Evolutionary conservation across 2,113 vertebrate genomes (phyloP).

Genomic region (Thamnophis sirtalis): DNA sequence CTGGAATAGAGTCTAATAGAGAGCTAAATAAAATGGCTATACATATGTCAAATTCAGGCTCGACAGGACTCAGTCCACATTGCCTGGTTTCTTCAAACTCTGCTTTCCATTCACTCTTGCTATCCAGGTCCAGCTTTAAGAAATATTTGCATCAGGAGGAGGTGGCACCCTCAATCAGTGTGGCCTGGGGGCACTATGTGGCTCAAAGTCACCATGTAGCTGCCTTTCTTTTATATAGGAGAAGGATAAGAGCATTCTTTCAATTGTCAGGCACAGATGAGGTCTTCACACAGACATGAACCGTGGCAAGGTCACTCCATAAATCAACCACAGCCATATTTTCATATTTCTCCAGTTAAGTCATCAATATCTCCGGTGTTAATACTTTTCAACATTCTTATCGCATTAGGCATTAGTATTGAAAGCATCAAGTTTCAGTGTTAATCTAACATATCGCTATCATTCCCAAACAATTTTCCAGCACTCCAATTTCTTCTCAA

Average conservation of each 20-base stretch:
- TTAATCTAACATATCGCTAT: neutral
- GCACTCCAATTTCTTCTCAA: neutral
- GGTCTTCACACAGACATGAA: neutral
- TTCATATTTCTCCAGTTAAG: neutral
- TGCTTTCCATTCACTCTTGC: neutral
- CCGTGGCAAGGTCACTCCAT: neutral
- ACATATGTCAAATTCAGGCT: no score
- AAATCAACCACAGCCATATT: neutral
- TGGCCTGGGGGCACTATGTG: neutral
- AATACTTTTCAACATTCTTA: neutral
- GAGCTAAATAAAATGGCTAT: no score
- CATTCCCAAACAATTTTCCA: neutral
- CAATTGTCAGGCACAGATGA: neutral
- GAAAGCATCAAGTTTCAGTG: neutral
- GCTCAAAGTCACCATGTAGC: neutral
- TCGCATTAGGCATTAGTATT: neutral
- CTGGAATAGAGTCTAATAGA: no score
- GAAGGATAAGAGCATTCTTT: neutral
- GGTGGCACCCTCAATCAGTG: neutral
- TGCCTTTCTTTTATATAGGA: neutral
- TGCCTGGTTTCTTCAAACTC: no score
- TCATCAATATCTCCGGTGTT: neutral
- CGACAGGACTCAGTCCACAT: no score
- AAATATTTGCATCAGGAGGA: neutral
- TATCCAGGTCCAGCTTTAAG: neutral